Evolutionary conservation across 2,888 invertebrate species (phyloP).

Genomic region (Caenorhabditis parvicauda): DNA sequence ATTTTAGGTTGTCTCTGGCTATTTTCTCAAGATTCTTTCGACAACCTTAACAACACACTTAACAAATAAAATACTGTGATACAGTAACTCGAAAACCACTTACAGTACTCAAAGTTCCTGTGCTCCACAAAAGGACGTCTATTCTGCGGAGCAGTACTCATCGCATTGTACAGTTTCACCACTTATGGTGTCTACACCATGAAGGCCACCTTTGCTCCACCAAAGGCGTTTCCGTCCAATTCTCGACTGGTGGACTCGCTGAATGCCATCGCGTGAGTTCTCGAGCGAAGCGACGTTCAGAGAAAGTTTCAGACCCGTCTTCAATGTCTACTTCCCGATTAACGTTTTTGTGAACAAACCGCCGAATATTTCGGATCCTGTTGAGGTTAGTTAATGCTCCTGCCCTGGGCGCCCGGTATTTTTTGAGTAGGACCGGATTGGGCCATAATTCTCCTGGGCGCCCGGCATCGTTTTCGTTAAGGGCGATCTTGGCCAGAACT

Average conservation of each 20-base stretch:
- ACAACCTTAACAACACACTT: background rate
- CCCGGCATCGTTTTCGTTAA: no score
- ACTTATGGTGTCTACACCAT: conserved; percentile 32
- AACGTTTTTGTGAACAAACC: conserved; percentile 55
- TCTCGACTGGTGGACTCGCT: conserved; percentile 55
- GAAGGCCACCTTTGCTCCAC: conserved; percentile 52
- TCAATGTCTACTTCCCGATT: conserved; percentile 58
- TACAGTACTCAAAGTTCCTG: conserved; percentile 32
- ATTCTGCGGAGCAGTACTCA: conserved; percentile 17
- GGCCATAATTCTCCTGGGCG: no score
- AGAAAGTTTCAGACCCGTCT: conserved; percentile 43
- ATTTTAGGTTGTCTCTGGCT: background rate
- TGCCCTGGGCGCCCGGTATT: no score
- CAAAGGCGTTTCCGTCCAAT: conserved; percentile 57
- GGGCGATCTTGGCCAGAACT: no score
- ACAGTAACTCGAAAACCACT: no score
- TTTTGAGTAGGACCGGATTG: no score
- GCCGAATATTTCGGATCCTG: conserved; percentile 45
- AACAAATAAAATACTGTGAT: conserved; percentile 1
- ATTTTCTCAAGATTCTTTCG: background rate
- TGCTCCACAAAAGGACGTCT: conserved; percentile 30
- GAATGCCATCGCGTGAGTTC: conserved; percentile 34
- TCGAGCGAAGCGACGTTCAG: background rate
- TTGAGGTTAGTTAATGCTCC: conserved; percentile 25
- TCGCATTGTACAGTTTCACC: conserved; percentile 27